Percentiles rank a stretch among this genome's conserved stretches.
Conservation (phyloP, 2,797 vertebrate genomes). For the Dromococcyx pavoninus region DNA sequence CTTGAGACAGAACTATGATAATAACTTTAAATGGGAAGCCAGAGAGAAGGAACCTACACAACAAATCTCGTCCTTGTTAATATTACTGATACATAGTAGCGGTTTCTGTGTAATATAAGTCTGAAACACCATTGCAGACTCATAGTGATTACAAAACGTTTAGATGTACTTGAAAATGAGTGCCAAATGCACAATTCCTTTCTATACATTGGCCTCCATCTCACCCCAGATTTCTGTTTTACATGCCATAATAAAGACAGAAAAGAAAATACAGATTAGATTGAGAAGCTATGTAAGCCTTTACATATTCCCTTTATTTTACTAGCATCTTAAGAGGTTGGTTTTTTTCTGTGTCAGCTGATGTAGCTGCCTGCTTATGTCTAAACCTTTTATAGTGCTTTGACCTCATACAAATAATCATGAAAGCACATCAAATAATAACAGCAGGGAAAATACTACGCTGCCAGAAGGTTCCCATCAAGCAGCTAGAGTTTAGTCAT, state of each 20-base stretch:
- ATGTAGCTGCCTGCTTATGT: slow-evolving; percentile 17
- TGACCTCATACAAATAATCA: slow-evolving; percentile 56
- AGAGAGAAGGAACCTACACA: neutral
- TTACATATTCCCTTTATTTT: neutral
- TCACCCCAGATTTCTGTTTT: neutral
- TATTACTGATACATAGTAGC: neutral
- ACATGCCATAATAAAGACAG: neutral
- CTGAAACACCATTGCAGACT: neutral
- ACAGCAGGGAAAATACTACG: slow-evolving; percentile 43
- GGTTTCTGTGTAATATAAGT: neutral
- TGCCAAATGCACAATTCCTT: neutral
- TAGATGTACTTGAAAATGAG: neutral
- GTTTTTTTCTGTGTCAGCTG: neutral
- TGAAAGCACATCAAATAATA: slow-evolving; percentile 58
- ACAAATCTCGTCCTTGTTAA: neutral
- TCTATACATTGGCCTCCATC: neutral
- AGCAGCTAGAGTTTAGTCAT: slow-evolving; percentile 23
- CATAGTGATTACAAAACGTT: neutral
- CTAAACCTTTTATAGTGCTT: slow-evolving; percentile 33
- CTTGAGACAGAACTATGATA: neutral
- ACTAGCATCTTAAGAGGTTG: neutral
- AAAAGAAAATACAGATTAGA: neutral
- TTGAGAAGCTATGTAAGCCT: neutral
- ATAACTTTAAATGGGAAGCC: neutral
- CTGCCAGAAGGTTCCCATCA: slow-evolving; percentile 53